Evolutionary conservation across 2,888 invertebrate genomes (phyloP), one percentile per base, ranked within the genome.

Genomic region (Pheosia gnoma): DNA sequence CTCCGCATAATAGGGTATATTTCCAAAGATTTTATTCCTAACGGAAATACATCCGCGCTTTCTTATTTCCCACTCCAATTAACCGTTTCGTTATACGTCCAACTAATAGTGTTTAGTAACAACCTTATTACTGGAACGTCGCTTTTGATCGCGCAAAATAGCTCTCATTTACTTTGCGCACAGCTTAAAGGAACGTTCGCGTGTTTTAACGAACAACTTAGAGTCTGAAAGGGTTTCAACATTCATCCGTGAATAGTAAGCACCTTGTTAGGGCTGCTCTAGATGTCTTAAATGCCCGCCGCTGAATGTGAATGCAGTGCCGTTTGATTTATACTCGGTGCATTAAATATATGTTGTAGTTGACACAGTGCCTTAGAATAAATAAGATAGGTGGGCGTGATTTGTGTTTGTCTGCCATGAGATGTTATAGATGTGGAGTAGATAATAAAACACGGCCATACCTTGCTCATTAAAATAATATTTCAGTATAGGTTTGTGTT

Each of bases 221-320:
- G 82, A 81, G 72, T 81, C 73, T 86, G 82, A 86, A 84, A 85
- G 82, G 80, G 77, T 73, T 78, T 83, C 80, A 76, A 81, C 82
- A 84, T 87, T 87, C 87, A 86, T 81, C 83, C 82, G 72, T 87
- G 85, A 87, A 90, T 86, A 81, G 81, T 72, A 75, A 89, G 89
- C 77, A 85, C 85, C 89, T 89, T 89, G 90, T 90, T 91, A 90
- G 84, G 71, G 72, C 71, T 81, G 87, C 88, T 86, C 84, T 75
- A 86, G 78, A 88, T 89, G 85, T 84, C 85, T 85, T 86, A 84
- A 88, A 88, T 88, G 78, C 85, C 83, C 79, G 80, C 78, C 82
- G 81, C 78, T 75, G 77, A 84, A 85, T 81, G 74, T 71, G 70
- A 73, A 63, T 70, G 71, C 65, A 71, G 68, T 68, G 56, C 60